A percentile compares a stretch with the other conserved stretches of the same genome.
Evolutionary conservation across 2,888 invertebrate genomes (phyloP).

Genomic region (Andrena camellia): DNA sequence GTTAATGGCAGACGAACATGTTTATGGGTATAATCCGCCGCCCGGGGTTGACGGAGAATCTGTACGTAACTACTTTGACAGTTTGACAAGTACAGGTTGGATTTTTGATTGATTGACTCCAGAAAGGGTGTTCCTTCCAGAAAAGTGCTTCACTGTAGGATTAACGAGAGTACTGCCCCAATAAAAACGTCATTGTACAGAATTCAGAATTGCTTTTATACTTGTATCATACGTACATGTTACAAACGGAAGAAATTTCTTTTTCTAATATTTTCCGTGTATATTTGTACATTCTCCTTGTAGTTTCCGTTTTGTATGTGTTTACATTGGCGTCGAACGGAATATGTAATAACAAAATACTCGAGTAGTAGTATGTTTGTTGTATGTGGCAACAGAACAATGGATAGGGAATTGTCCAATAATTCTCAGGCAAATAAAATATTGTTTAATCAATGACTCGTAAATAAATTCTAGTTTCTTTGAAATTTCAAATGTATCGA

Average conservation of each 20-base stretch:
- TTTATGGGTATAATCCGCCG: slow-evolving; percentile 83
- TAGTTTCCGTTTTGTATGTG: not conserved
- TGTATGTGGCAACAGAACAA: not conserved
- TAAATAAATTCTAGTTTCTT: not conserved
- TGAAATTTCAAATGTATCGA: not conserved
- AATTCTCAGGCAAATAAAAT: not conserved
- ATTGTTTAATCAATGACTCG: not conserved
- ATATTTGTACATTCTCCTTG: not conserved
- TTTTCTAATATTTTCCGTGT: not conserved
- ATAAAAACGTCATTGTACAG: not conserved
- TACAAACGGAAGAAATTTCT: not conserved
- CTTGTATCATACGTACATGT: slow-evolving; percentile 18
- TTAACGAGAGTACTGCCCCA: slow-evolving; percentile 1
- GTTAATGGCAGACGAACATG: slow-evolving; percentile 85
- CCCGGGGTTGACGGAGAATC: slow-evolving; percentile 82
- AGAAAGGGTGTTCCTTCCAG: slow-evolving; percentile 59
- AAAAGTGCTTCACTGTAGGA: slow-evolving; percentile 43
- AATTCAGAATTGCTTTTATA: slow-evolving; percentile 17
- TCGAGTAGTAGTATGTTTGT: not conserved
- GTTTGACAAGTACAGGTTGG: slow-evolving; percentile 83
- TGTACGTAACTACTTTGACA: slow-evolving; percentile 81
- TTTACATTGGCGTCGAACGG: not conserved
- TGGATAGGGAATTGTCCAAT: not conserved
- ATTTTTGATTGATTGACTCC: slow-evolving; percentile 68
- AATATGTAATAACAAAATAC: slow-evolving; percentile 1